Conservation (phyloP, 37 sponge, comb jelly and placozoan species). For the Spongilla lacustris region DNA sequence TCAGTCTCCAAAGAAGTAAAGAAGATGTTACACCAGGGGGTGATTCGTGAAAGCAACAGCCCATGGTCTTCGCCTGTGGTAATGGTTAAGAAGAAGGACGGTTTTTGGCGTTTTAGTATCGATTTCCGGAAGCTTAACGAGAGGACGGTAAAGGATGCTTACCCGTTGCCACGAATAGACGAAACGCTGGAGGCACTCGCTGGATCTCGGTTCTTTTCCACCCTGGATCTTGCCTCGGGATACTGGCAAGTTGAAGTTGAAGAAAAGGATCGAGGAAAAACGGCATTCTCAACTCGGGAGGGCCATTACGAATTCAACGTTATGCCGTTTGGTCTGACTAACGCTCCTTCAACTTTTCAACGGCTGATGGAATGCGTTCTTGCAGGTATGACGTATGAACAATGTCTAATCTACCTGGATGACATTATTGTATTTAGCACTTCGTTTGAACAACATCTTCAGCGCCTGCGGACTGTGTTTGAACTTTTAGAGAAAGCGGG, state of each 20-base stretch:
- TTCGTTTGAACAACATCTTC: conserved; percentile 20
- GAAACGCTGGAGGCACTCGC: conserved; percentile 18
- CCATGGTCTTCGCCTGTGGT: conserved; percentile 33
- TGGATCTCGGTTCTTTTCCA: conserved; percentile 24
- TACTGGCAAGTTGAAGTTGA: conserved; percentile 45
- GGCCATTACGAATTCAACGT: conserved; percentile 42
- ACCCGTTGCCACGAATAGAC: conserved; percentile 40
- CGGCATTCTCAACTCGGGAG: conserved; percentile 22
- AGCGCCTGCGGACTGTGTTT: conserved; percentile 14
- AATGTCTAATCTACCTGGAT: conserved; percentile 38
- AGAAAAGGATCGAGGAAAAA: conserved; percentile 14
- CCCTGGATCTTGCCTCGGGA: conserved; percentile 39
- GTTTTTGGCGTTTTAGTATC: conserved; percentile 27
- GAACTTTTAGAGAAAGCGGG: conserved; percentile 10
- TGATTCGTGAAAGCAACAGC: neutral
- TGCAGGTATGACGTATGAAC: conserved; percentile 8
- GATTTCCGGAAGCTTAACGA: conserved; percentile 42
- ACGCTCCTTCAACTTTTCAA: conserved; percentile 51
- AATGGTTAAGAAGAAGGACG: conserved; percentile 33
- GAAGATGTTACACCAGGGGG: conserved; percentile 15
- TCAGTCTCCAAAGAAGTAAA: conserved; percentile 1
- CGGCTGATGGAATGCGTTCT: conserved; percentile 24
- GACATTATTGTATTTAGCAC: conserved; percentile 27
- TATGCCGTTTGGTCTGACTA: conserved; percentile 34
- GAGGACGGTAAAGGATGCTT: conserved; percentile 19